A percentile compares a stretch with the other conserved stretches of the same genome.
Conservation (phyloP, 2,888 invertebrate species). For the Elysia crispata region DNA sequence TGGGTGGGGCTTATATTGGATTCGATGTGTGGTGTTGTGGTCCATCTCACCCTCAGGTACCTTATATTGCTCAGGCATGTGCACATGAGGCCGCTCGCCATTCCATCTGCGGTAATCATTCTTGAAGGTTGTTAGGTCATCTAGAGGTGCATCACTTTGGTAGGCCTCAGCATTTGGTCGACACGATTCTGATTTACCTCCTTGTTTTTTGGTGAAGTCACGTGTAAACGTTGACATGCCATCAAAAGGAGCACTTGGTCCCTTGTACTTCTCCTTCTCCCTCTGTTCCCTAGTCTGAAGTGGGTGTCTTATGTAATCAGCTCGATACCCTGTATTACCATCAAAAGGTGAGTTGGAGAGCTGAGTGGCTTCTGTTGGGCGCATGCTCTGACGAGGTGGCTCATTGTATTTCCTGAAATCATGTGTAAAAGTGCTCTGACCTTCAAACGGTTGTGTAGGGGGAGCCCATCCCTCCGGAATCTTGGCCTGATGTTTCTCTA, state of each 20-base stretch:
- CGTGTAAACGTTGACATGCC: constrained; percentile 71
- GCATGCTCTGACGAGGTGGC: constrained; percentile 67
- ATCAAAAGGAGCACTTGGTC: constrained; percentile 70
- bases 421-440: constrained; percentile 72
- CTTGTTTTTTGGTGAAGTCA: constrained; percentile 68
- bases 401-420: constrained; percentile 71
- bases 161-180: constrained; percentile 74
- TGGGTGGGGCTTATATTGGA: constrained; percentile 68
- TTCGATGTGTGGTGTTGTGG: constrained; percentile 71
- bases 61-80: constrained; percentile 68
- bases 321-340: constrained; percentile 73
- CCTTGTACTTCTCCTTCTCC: constrained; percentile 67
- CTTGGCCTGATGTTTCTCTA: constrained; percentile 57
- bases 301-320: constrained; percentile 73
- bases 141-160: constrained; percentile 74
- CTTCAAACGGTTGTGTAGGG: constrained; percentile 72
- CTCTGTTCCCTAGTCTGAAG: constrained; percentile 61
- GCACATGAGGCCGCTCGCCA: constrained; percentile 65
- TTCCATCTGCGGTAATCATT: constrained; percentile 71
- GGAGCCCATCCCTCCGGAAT: constrained; percentile 66
- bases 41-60: constrained; percentile 75
- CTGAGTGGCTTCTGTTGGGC: constrained; percentile 69
- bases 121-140: constrained; percentile 74
- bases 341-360: constrained; percentile 74
- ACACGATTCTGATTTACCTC: constrained; percentile 65